Evolutionary conservation across 2,797 vertebrate species (phyloP).

Genomic region (Tauraco hartlaubi): DNA sequence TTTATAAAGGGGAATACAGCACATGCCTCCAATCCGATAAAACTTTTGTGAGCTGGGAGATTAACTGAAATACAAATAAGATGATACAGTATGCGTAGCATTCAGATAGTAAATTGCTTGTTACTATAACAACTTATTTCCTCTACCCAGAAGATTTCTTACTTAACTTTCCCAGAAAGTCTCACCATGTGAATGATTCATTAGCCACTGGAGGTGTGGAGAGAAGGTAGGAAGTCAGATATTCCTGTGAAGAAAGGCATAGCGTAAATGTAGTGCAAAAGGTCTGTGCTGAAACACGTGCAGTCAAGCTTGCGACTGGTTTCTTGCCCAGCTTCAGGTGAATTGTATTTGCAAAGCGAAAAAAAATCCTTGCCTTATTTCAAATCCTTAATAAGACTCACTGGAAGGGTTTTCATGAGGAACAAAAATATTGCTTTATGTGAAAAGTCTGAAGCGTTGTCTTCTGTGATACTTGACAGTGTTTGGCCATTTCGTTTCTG

Average conservation of each 20-base stretch:
- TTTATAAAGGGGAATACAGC: constrained; percentile 80
- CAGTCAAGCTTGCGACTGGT: neutral
- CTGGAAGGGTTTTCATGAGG: neutral
- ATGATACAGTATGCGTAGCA: constrained; percentile 64
- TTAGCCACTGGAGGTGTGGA: neutral
- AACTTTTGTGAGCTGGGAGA: constrained; percentile 81
- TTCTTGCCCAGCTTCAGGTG: constrained; percentile 18
- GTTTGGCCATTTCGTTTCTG: neutral
- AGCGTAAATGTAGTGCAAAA: neutral
- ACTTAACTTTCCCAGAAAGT: constrained; percentile 14
- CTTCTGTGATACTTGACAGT: neutral
- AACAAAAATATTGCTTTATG: neutral
- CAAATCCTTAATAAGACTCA: neutral
- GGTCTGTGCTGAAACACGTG: neutral
- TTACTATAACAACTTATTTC: constrained; percentile 74
- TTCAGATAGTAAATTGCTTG: constrained; percentile 64
- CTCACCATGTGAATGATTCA: neutral
- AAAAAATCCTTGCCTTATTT: neutral
- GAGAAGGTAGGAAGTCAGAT: neutral
- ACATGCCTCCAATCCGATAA: constrained; percentile 79
- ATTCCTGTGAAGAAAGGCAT: neutral
- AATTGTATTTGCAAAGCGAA: neutral
- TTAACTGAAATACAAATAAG: constrained; percentile 81
- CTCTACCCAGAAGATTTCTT: constrained; percentile 53
- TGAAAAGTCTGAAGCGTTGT: neutral